Evolutionary conservation across 2,888 invertebrate genomes (phyloP).

Genomic region (Hypena proboscidalis): DNA sequence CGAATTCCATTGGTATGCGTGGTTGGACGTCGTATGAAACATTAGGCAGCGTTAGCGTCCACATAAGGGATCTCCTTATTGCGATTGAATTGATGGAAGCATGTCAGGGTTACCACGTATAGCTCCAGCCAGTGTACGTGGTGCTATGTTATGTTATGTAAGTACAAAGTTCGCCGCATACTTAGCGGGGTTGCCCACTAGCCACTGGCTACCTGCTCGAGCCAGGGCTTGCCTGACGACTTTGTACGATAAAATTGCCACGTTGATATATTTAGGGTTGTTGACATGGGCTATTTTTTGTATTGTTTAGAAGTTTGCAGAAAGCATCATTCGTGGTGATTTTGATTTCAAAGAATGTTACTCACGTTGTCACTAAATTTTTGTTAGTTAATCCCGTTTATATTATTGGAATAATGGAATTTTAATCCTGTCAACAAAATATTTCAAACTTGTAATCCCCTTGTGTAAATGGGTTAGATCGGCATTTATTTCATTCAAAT

Average conservation of each 20-base stretch:
- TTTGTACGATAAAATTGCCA: conserved; percentile 7
- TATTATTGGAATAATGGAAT: no score
- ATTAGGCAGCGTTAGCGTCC: conserved; percentile 54
- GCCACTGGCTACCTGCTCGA: conserved; percentile 15
- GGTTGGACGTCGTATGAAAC: conserved; percentile 45
- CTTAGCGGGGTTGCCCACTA: conserved; percentile 33
- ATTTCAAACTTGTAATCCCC: no score
- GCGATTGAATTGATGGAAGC: conserved; percentile 66
- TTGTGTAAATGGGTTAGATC: no score
- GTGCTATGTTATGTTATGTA: conserved; percentile 68
- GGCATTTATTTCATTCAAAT: no score
- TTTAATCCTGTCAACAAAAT: background rate
- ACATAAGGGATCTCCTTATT: conserved; percentile 69
- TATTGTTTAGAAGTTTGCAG: no score
- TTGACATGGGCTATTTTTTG: no score
- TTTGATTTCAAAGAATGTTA: no score
- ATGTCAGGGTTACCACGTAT: conserved; percentile 80
- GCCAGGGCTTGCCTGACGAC: background rate
- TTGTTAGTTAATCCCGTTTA: no score
- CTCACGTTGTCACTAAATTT: no score
- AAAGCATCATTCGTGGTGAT: no score
- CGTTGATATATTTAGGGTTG: background rate
- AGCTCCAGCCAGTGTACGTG: conserved; percentile 59
- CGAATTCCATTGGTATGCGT: conserved; percentile 49
- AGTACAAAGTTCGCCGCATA: conserved; percentile 53